Conservation (phyloP, 2,888 invertebrate species). For the Lycocerus yunnanus region DNA sequence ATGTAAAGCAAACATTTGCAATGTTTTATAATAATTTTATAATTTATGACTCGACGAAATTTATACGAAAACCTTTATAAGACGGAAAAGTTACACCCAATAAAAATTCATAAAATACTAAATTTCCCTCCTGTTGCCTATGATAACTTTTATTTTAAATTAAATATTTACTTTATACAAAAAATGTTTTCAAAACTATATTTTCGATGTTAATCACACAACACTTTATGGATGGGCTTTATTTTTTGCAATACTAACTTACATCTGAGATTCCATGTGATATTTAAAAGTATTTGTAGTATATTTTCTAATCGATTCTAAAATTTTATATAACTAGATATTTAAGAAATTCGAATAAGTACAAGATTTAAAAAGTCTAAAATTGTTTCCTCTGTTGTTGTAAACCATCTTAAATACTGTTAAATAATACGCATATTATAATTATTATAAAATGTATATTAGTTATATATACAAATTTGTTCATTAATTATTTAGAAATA, state of each 20-base stretch:
- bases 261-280: slow-evolving; percentile 34
- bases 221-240: slow-evolving; percentile 7
- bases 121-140: no score
- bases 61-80: no score
- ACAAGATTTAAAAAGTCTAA: not conserved
- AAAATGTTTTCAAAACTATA: no score
- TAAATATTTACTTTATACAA: no score
- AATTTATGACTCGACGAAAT: no score
- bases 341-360: slow-evolving; percentile 4
- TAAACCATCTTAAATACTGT: not conserved
- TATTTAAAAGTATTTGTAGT: slow-evolving; percentile 33
- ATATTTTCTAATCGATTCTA: slow-evolving; percentile 21
- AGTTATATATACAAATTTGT: not conserved
- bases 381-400: slow-evolving; percentile 5
- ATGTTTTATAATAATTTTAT: no score
- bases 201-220: not conserved
- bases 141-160: no score
- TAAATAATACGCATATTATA: slow-evolving; percentile 9
- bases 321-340: slow-evolving; percentile 24
- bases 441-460: slow-evolving; percentile 2
- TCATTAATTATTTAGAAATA: slow-evolving; percentile 11
- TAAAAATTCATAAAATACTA: no score
- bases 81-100: no score
- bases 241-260: slow-evolving; percentile 25
- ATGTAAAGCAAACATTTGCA: not conserved